Evolutionary conservation across 37 sponge, comb jelly and placozoan genomes (phyloP), one percentile per base, ranked within the genome.

Genomic region (Ianthella basta): DNA sequence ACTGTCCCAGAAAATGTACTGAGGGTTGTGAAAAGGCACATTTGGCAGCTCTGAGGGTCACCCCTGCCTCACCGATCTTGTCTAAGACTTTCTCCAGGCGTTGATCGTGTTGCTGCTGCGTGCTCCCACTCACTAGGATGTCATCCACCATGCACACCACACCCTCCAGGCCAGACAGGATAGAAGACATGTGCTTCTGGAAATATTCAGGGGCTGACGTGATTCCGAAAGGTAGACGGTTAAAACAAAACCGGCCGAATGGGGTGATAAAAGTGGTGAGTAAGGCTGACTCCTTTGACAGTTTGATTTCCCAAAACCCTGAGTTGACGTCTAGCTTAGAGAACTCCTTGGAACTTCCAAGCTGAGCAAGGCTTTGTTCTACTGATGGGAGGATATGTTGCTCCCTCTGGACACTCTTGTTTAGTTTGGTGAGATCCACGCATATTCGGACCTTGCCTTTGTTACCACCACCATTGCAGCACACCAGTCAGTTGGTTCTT

Each of bases 191-290:
- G 24, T 38, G 60, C 37, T 55, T 39, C 38, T 74, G 75, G 36
- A 85, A 85, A 50, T 74, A 77, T 74, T 85, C 85, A 0, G 85
- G 75, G 15, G 86, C 80, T 20, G 84, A 83, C 4, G 84, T 83
- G 23, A 83, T 83, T 21, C 84, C 54, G 69, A 83, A 68, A 14
- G 84, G 84, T 4, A 83, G 69, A 53, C 56, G 84, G 37, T 83
- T 67, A 34, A 83, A 67, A 72, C 72, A 72, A 40, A 53, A 83
- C 37, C 84, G 23, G 19, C 84, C 84, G 37, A 83, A 83, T 0
- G 82, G 82, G 20, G 82, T 82, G 41, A 82, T 61, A 63, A 82
- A 82, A 8, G 64, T 82, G 5, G 55, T 68, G 23, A 83, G 68
- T 0, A 38, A 23, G 21, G 86, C 35, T 44, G 64, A 79, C 32